These are phyloP conservation scores for Tyrannus savana DNA, from an alignment of 2,113 vertebrate genomes.

Conservation along the genomic window DNA sequence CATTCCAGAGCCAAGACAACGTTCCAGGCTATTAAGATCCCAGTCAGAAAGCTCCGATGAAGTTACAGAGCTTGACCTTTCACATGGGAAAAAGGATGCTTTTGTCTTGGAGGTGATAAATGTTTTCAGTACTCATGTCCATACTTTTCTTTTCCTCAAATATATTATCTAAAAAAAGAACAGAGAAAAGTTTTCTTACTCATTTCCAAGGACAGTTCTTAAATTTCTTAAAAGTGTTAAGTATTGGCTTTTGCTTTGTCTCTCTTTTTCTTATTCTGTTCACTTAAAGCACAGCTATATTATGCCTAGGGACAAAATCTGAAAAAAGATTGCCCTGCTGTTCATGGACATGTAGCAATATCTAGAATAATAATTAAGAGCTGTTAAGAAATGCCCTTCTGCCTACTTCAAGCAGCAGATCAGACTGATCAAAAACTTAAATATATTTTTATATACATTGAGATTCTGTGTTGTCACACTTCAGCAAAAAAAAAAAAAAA, in stretches of 20 bases:
- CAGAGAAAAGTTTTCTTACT: neutral
- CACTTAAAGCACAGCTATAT: neutral
- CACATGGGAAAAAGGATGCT: constrained; percentile 97
- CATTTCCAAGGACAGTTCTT: neutral
- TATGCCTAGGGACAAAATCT: neutral
- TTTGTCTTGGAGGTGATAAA: constrained; percentile 92
- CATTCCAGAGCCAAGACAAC: constrained; percentile 91
- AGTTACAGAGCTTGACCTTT: constrained; percentile 92
- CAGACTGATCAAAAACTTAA: neutral
- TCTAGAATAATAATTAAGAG: neutral
- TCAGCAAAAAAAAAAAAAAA: neutral
- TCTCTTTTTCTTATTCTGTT: neutral
- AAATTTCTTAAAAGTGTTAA: neutral
- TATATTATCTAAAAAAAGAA: neutral
- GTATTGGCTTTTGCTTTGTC: neutral
- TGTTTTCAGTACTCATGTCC: neutral
- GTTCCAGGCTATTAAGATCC: constrained; percentile 90
- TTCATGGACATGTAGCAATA: neutral
- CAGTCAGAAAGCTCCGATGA: constrained; percentile 98
- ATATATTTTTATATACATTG: neutral
- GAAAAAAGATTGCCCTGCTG: neutral
- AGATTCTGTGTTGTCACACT: neutral
- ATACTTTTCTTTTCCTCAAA: neutral
- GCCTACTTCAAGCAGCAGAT: neutral
- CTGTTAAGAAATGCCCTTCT: neutral